Percentiles rank a stretch among this genome's conserved stretches.
These are phyloP conservation scores for Porites rus DNA, from an alignment of 92 coral and sea anemone species.

Conservation along the genomic window DNA sequence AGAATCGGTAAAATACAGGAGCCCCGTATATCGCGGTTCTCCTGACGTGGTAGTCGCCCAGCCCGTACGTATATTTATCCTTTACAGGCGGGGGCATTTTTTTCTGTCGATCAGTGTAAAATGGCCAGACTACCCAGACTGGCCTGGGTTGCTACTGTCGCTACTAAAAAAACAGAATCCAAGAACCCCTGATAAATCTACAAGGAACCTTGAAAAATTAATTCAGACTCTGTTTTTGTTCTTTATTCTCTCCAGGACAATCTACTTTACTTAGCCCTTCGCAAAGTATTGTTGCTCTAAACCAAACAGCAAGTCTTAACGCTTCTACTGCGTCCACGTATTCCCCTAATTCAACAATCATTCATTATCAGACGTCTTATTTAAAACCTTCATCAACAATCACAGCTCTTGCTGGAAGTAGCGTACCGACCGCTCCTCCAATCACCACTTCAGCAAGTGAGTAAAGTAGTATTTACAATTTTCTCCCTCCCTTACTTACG, in stretches of 20 bases:
- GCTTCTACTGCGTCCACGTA: neutral
- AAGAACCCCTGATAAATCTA: no score
- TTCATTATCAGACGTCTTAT: neutral
- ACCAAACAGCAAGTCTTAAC: conserved; percentile 6
- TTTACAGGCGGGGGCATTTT: no score
- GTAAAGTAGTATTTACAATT: neutral
- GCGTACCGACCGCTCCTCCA: neutral
- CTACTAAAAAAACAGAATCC: no score
- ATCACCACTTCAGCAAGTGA: conserved; percentile 15
- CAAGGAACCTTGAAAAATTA: no score
- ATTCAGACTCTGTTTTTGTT: neutral
- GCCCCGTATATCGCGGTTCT: no score
- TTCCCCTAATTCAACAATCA: neutral
- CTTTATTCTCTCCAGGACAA: neutral
- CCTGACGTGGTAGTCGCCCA: no score
- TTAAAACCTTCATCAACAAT: neutral
- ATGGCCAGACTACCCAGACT: no score
- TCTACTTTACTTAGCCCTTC: neutral
- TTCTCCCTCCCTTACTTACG: neutral
- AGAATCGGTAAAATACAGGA: no score
- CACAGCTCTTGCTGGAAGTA: neutral
- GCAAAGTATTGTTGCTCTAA: neutral
- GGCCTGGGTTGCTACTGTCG: no score
- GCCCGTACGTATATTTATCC: no score
- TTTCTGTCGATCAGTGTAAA: no score